Evolutionary conservation across 2,888 invertebrate genomes (phyloP).

Genomic region (Andrena chrysosceles): DNA sequence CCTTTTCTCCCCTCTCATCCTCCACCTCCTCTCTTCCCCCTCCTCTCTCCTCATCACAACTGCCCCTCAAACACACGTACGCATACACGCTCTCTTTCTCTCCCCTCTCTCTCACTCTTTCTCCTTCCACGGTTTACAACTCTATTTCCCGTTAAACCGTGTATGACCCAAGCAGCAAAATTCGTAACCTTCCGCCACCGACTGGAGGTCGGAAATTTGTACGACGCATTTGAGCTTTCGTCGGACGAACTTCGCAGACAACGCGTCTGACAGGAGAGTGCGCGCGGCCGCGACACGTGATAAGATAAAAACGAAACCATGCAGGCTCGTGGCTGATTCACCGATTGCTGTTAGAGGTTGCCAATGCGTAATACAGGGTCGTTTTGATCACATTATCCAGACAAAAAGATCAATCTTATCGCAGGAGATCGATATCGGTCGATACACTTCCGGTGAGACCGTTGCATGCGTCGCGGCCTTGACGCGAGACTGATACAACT

Average conservation of each 20-base stretch:
- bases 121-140: no score
- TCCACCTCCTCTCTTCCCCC: not conserved
- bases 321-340: constrained; percentile 46
- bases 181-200: not conserved
- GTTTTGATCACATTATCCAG: constrained; percentile 3
- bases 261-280: constrained; percentile 29
- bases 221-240: constrained; percentile 8
- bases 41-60: not conserved
- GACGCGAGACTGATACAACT: not conserved
- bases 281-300: constrained; percentile 28
- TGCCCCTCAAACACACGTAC: not conserved
- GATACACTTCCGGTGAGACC: constrained; percentile 2
- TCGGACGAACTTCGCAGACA: constrained; percentile 22
- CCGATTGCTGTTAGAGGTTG: constrained; percentile 25
- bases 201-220: constrained; percentile 2
- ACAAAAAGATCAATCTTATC: constrained; percentile 16
- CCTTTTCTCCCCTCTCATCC: constrained; percentile 1
- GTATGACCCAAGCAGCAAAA: no score
- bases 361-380: constrained; percentile 44
- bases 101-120: not conserved
- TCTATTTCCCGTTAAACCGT: no score
- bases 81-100: not conserved
- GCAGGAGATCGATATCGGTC: constrained; percentile 25
- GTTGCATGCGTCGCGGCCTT: constrained; percentile 28
- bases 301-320: constrained; percentile 47